Evolutionary conservation across 1,140 invertebrate species (phyloP).

Genomic region (Phymorhynchus buccinoides): DNA sequence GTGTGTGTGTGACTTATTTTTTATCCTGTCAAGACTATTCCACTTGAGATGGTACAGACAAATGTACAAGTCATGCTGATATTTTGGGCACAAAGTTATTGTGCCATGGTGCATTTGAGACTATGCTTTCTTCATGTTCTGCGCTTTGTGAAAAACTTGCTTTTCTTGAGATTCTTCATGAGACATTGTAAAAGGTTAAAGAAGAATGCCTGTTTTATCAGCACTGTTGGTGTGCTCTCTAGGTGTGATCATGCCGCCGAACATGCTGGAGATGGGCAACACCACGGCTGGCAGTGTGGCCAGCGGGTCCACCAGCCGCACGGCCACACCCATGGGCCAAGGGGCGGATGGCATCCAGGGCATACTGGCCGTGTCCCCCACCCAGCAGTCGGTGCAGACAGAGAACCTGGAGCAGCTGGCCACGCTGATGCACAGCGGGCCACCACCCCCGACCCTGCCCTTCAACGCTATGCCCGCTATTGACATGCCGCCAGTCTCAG

Average conservation of each 20-base stretch:
- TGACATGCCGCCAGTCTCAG: not conserved
- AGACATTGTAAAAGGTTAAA: not conserved
- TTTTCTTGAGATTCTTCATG: too few species aligned
- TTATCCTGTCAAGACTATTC: too few species aligned
- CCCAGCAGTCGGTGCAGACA: conserved; percentile 32
- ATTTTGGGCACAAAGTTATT: too few species aligned
- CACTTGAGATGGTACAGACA: too few species aligned
- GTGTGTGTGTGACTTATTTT: too few species aligned
- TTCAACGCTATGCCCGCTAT: conserved; percentile 11
- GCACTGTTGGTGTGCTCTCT: too few species aligned
- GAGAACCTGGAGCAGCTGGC: conserved; percentile 32
- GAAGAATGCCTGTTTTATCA: too few species aligned
- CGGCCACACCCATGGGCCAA: conserved; percentile 10
- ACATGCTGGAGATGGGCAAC: not conserved
- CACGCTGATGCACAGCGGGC: conserved; percentile 2
- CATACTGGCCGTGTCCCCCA: conserved; percentile 24
- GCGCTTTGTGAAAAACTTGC: too few species aligned
- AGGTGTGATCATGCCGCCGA: too few species aligned
- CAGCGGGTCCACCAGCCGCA: conserved; percentile 29
- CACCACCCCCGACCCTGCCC: conserved; percentile 24
- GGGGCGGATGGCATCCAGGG: not conserved
- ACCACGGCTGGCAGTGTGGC: not conserved
- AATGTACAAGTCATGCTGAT: too few species aligned
- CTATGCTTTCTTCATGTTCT: too few species aligned
- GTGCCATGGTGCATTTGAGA: too few species aligned